phyloP scores from a whole-genome alignment of 2,113 vertebrate species.

The Pterocles burchelli region DNA sequence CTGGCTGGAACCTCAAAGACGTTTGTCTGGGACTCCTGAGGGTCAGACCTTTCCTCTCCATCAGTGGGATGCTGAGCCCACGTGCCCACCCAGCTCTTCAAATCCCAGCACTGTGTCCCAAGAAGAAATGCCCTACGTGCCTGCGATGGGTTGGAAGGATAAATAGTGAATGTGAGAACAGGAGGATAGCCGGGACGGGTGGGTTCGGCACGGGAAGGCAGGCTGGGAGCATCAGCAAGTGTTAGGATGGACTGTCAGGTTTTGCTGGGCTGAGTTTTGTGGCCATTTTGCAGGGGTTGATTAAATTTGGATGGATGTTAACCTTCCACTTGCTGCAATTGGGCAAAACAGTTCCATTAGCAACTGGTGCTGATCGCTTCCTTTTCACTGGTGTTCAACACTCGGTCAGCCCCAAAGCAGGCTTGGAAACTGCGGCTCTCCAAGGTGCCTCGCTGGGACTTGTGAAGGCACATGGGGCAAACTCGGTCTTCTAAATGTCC shows the following conservation, averaged over 20 bases:
- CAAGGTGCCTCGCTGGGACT: accelerated
- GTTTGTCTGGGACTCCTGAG: background rate
- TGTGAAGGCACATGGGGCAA: accelerated
- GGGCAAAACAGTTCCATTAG: background rate
- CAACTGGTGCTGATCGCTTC: background rate
- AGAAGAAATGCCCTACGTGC: background rate
- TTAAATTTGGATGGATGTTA: background rate
- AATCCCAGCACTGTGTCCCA: background rate
- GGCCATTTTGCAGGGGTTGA: background rate
- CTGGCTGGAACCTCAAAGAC: background rate
- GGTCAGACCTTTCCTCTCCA: background rate
- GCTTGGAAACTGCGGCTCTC: background rate
- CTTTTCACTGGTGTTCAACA: background rate
- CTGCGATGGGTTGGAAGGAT: background rate
- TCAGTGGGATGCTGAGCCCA: background rate
- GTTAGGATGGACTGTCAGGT: background rate
- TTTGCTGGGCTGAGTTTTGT: background rate
- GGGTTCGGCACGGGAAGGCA: background rate
- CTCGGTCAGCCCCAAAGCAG: background rate
- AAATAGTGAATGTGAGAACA: background rate
- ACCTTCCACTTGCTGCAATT: background rate
- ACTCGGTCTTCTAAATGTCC: background rate
- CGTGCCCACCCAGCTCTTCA: background rate
- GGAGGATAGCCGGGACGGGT: background rate
- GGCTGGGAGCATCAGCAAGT: background rate